Evolutionary conservation across 2,888 invertebrate species (phyloP), one percentile per base, ranked within the genome.

Genomic region (Formica aserva): DNA sequence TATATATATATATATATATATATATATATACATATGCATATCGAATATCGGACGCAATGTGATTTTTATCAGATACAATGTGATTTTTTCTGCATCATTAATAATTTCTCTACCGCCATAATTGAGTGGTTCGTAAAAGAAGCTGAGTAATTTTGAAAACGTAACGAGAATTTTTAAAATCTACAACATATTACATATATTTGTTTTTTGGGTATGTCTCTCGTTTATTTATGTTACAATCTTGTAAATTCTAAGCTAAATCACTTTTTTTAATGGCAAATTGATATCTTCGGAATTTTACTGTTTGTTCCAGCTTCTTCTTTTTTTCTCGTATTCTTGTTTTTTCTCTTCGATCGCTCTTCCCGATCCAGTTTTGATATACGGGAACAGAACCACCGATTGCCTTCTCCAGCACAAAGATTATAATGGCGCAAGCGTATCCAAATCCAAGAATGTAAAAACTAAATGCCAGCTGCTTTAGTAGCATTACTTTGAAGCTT

Each of bases 361-460:
- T 26, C 26, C 26, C 26, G 1, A 26, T 60, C 8, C 32, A 5
- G 11, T 75, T 63, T 9, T 22, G 2, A 35, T n/a, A 57, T 57
- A 1, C 22, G n/a, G 5, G n/a, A 41, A 4, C 13, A 11, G n/a
- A 57, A 22, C 41, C 38, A 29, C 15, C 67, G 9, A 85, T 8
- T 2, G 67, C 0, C 9, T 85, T 8, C 41, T 90, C 90, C 3
- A n/a, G 8, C 0, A 83, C 3, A 11, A 90, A 90, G 9, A 69
- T 67, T 2, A 82, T 13, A 8, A 4, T 45, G 0, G 86, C 87
- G 5, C 35, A 82, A 3, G 9, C 4, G 18, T 82, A 71, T 2
- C 90, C 90, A 1, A 35, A 22, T 0, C 8, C 71, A 1, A 90
- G 84, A 5, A 86, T 11, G 2, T 76, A 76, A n/a, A 90, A 90